phyloP scores from a whole-genome alignment of 2,888 invertebrate genomes.

The Drosophila leonis region DNA sequence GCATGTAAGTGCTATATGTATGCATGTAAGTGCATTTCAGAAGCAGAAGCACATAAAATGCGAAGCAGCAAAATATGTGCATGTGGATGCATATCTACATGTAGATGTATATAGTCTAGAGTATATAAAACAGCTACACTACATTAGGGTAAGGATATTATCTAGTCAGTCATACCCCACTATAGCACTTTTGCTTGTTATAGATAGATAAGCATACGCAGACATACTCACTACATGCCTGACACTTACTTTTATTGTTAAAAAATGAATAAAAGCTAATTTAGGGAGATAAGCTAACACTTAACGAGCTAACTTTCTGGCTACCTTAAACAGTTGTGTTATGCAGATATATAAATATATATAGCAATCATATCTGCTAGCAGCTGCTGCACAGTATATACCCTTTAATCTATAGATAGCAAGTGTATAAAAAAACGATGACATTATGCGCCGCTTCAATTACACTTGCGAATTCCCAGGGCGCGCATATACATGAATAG shows the following conservation, averaged over 20 bases:
- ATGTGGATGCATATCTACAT: no score
- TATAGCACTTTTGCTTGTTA: no score
- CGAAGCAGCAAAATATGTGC: no score
- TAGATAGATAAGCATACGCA: neutral
- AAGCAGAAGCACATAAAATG: no score
- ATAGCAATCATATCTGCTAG: neutral
- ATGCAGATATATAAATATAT: neutral
- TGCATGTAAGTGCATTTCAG: neutral
- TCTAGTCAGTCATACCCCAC: neutral
- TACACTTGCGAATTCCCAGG: slow-evolving; percentile 67
- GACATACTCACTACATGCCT: neutral
- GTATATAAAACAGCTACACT: neutral
- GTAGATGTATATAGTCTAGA: no score
- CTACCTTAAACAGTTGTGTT: neutral
- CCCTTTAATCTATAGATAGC: neutral
- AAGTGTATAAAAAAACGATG: slow-evolving; percentile 20
- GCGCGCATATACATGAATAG: slow-evolving; percentile 7
- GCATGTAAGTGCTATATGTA: neutral
- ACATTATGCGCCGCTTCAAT: slow-evolving; percentile 58
- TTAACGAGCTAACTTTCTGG: neutral
- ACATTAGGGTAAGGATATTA: neutral
- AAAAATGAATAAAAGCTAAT: neutral
- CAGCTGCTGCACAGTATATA: neutral
- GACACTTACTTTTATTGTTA: neutral
- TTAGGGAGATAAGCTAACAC: neutral